phyloP scores from a whole-genome alignment of 2,113 vertebrate genomes.

The Zosterops hypoxanthus region DNA sequence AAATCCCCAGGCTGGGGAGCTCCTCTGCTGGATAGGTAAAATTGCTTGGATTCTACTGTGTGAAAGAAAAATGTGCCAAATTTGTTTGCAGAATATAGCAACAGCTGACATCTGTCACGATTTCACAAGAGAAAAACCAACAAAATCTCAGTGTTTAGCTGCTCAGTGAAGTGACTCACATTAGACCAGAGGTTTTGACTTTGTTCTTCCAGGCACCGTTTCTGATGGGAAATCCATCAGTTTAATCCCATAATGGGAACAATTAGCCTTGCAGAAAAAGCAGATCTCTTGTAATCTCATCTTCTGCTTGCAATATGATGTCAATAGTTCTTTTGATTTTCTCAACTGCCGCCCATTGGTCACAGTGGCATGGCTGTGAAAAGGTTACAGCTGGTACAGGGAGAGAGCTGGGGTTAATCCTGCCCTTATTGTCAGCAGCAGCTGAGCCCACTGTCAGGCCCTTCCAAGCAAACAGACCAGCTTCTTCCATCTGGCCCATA shows the following conservation, averaged over 20 bases:
- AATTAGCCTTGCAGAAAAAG: slow-evolving; percentile 44
- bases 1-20: neutral
- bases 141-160: slow-evolving; percentile 4
- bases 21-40: neutral
- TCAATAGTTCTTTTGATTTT: neutral
- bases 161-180: slow-evolving; percentile 10
- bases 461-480: neutral
- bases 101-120: slow-evolving; percentile 24
- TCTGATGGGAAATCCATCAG: slow-evolving; percentile 45
- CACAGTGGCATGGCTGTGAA: neutral
- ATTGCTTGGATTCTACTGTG: neutral
- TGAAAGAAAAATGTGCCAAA: neutral
- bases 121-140: neutral
- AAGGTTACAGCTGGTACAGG: neutral
- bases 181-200: neutral
- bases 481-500: neutral
- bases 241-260: slow-evolving; percentile 62
- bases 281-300: neutral
- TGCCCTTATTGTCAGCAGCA: neutral
- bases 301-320: neutral
- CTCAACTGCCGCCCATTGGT: neutral
- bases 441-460: neutral
- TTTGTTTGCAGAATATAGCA: neutral
- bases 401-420: neutral
- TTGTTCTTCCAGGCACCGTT: slow-evolving; percentile 18